Percentiles rank a stretch among this genome's conserved stretches.
phyloP scores from a whole-genome alignment of 2,888 invertebrate species.

The Sesia apiformis region DNA sequence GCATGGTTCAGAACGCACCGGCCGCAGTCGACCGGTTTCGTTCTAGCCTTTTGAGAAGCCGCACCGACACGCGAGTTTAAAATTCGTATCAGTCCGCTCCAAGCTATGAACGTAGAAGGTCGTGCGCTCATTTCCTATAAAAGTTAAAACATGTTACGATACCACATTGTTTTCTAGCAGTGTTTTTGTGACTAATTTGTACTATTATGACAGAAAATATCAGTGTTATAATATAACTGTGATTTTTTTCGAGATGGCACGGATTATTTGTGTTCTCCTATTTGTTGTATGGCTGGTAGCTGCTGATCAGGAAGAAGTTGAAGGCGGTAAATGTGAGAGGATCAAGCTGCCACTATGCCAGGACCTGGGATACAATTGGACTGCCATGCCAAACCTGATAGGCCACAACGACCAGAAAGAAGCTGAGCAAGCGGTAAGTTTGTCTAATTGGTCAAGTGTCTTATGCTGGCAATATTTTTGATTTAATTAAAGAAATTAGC shows the following conservation, averaged over 20 bases:
- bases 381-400: conserved; percentile 89
- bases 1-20: conserved; percentile 58
- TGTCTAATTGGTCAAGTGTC: background rate
- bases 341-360: conserved; percentile 86
- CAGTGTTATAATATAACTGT: conserved; percentile 20
- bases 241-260: conserved; percentile 40
- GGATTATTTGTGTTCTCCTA: conserved; percentile 51
- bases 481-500: background rate
- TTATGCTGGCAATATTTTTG: background rate
- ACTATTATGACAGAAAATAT: conserved; percentile 39
- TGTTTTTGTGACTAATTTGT: conserved; percentile 44
- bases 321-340: conserved; percentile 81
- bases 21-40: conserved; percentile 56
- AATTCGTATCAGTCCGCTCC: conserved; percentile 49
- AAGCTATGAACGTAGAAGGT: conserved; percentile 22
- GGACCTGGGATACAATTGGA: conserved; percentile 89
- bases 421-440: conserved; percentile 83
- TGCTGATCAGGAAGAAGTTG: conserved; percentile 56
- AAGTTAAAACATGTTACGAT: conserved; percentile 44
- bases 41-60: conserved; percentile 56
- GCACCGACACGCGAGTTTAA: conserved; percentile 15
- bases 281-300: conserved; percentile 45
- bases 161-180: conserved; percentile 34
- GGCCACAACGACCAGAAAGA: conserved; percentile 87
- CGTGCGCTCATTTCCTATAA: conserved; percentile 19